Evolutionary conservation across 2,888 invertebrate genomes (phyloP), one percentile per base, ranked within the genome.

Genomic region (Rhingia campestris): DNA sequence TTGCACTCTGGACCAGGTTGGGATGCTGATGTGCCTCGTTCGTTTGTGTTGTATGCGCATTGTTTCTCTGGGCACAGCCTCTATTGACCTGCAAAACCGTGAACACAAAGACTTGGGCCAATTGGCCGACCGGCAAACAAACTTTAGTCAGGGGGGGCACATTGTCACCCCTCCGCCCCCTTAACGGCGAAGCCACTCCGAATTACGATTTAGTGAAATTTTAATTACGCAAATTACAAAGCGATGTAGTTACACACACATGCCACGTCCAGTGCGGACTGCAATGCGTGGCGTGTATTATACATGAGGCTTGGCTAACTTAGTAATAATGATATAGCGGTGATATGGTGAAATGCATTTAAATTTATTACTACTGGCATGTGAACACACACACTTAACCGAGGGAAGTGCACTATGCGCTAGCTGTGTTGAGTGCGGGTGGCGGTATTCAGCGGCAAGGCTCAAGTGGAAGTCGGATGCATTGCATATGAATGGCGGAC

Each of bases 191-290:
- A 30, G 35, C 35, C 33, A 49, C 49, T 47, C 47, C 22, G 39
- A 51, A 33, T 69, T 63, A 64, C 73, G 70, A 84, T 84, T 84
- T 80, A 77, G 80, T 84, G 79, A 75, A 80, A 80, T 84, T 84
- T 84, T 84, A 84, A 84, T 84, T 84, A 75, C 80, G 70, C 80
- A 84, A 84, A 84, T 80, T 84, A 80, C 84, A 54, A 70, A 84
- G 66, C 49, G 64, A 64, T 66, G 45, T 51, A 7, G 4, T 61
- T 58, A 80, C 37, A 61, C n/a, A 37, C 33, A 41, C 43, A 43
- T 30, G 12, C 5, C 47, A 47, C 10, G 32, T 10, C 43, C 32
- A n/a, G 5, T 37, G 10, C 67, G 37, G 64, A 59, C 74, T 80
- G 84, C 61, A 70, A 61, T 70, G 61, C 74, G 63, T 80, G 63